phyloP scores from a whole-genome alignment of 2,797 vertebrate species.

The Propithecus perrieri region DNA sequence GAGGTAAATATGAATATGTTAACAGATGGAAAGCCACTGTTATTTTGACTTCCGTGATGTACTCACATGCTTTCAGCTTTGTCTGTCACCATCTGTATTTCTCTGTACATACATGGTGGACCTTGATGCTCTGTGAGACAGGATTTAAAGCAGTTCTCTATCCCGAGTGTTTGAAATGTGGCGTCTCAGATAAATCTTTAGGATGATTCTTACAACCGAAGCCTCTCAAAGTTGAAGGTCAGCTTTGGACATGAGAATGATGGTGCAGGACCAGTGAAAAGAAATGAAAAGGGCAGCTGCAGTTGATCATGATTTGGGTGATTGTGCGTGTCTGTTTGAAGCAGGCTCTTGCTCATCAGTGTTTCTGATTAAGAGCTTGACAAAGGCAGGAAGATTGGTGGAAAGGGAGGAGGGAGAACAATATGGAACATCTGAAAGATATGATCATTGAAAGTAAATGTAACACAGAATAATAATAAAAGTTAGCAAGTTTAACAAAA shows the following conservation, averaged over 20 bases:
- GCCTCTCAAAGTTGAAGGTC: neutral
- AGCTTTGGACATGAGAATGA: neutral
- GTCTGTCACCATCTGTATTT: conserved; percentile 46
- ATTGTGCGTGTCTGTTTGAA: neutral
- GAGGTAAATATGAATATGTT: conserved; percentile 54
- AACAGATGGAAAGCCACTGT: conserved; percentile 58
- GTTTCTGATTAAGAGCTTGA: neutral
- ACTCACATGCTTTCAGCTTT: conserved; percentile 6
- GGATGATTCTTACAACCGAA: neutral
- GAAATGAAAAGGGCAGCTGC: neutral
- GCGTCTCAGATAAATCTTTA: neutral
- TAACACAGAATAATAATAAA: neutral
- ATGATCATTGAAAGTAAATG: neutral
- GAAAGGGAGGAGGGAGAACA: neutral
- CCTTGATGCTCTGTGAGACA: neutral
- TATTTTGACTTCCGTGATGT: conserved; percentile 9
- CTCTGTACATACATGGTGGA: neutral
- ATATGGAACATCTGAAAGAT: neutral
- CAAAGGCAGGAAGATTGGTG: accelerated
- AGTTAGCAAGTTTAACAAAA: neutral
- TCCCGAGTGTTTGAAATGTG: neutral
- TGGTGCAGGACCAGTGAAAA: neutral
- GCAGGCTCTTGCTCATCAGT: neutral
- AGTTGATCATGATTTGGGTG: neutral
- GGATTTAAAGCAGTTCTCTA: neutral